A percentile compares a stretch with the other conserved stretches of the same genome.
Conservation (phyloP, 2,888 invertebrate species). For the Lepeophtheirus nordmannii region DNA sequence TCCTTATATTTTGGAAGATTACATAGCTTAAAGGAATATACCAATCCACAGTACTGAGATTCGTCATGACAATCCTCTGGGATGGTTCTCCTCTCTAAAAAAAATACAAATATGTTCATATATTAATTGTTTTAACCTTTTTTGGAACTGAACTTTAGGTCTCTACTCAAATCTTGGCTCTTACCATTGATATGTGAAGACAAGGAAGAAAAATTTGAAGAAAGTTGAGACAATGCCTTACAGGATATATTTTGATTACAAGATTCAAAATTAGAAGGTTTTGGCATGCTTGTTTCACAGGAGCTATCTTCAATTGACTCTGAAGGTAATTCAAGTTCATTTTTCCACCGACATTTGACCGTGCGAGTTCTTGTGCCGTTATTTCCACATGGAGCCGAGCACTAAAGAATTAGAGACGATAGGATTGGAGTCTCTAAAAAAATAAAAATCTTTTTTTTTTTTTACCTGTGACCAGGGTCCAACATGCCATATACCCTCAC, state of each 20-base stretch:
- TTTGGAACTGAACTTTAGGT: slow-evolving; percentile 21
- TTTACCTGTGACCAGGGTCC: slow-evolving; percentile 83
- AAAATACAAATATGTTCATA: slow-evolving; percentile 12
- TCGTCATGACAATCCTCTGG: slow-evolving; percentile 58
- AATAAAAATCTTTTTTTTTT: slow-evolving; percentile 25
- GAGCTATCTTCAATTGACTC: neutral
- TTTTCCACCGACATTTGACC: slow-evolving; percentile 82
- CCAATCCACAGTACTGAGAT: slow-evolving; percentile 70
- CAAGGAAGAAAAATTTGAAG: slow-evolving; percentile 5
- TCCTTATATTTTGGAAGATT: slow-evolving; percentile 61
- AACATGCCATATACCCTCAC: slow-evolving; percentile 74
- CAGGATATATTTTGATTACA: neutral
- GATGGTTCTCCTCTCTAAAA: slow-evolving; percentile 31
- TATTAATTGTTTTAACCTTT: no score
- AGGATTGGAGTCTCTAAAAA: neutral
- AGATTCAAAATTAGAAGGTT: neutral
- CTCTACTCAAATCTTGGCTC: neutral
- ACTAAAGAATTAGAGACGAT: slow-evolving; percentile 40
- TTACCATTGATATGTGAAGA: slow-evolving; percentile 15
- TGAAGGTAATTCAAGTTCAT: slow-evolving; percentile 39
- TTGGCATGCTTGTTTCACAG: neutral
- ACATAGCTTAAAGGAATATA: slow-evolving; percentile 73
- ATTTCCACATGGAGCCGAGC: slow-evolving; percentile 63
- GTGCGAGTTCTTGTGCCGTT: slow-evolving; percentile 73
- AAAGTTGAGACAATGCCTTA: neutral